These are phyloP conservation scores for Cyrtorhinus lividipennis DNA, from an alignment of 1,140 invertebrate genomes.

Conservation along the genomic window DNA sequence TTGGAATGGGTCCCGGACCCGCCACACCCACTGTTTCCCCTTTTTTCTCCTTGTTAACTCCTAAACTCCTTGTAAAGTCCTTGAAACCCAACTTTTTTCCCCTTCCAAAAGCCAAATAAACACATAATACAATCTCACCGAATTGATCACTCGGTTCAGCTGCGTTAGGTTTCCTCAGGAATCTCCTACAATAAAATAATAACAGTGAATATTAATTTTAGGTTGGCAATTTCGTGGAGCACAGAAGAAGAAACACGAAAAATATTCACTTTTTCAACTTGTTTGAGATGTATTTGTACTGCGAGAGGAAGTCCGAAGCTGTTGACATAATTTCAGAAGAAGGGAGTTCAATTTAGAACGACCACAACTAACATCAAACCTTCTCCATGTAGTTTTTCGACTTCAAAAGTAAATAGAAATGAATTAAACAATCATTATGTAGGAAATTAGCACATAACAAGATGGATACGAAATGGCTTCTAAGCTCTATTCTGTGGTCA, in stretches of 20 bases:
- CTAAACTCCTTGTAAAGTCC: too few species aligned
- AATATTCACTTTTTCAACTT: slow-evolving; percentile 37
- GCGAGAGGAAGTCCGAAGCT: slow-evolving; percentile 32
- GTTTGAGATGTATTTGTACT: slow-evolving; percentile 36
- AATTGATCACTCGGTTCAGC: slow-evolving; percentile 52
- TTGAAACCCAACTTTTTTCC: background rate
- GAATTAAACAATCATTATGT: too few species aligned
- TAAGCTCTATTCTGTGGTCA: too few species aligned
- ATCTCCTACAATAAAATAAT: slow-evolving; percentile 37
- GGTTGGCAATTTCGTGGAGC: slow-evolving; percentile 1
- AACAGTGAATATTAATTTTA: background rate
- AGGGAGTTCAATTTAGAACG: too few species aligned
- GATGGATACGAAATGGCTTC: too few species aligned
- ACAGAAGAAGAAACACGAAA: slow-evolving; percentile 1
- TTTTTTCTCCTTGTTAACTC: too few species aligned
- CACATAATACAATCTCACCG: slow-evolving; percentile 30
- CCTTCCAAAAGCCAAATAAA: background rate
- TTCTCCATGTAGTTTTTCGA: too few species aligned
- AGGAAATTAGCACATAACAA: too few species aligned
- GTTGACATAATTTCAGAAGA: background rate
- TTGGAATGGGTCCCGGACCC: too few species aligned
- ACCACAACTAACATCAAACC: too few species aligned
- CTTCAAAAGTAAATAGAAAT: too few species aligned
- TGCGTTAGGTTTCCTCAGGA: slow-evolving; percentile 60
- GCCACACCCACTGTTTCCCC: too few species aligned